A percentile compares a stretch with the other conserved stretches of the same genome.
These are phyloP conservation scores for Malaclemys terrapin DNA, from an alignment of 2,113 vertebrate genomes.

Conservation along the genomic window DNA sequence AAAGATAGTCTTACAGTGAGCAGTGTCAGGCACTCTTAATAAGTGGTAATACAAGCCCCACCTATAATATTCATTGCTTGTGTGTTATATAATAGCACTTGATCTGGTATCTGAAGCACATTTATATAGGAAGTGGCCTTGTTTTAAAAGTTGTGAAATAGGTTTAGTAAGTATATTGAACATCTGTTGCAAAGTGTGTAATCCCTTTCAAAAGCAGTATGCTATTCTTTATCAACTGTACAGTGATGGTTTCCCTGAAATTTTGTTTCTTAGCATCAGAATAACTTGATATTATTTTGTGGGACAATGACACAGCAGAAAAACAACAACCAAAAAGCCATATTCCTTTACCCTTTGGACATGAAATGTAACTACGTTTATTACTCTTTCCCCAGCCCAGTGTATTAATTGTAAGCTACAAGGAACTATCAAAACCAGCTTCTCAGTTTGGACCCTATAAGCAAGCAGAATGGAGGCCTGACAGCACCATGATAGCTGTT, in stretches of 20 bases:
- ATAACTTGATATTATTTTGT: background rate
- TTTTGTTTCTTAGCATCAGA: background rate
- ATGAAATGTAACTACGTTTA: background rate
- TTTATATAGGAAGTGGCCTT: background rate
- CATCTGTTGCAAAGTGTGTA: background rate
- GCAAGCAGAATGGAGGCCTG: constrained; percentile 93
- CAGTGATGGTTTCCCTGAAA: background rate
- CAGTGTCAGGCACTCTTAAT: background rate
- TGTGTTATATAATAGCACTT: background rate
- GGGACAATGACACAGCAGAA: background rate
- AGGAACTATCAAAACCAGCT: constrained; percentile 91
- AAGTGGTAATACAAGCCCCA: background rate
- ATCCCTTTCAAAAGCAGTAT: background rate
- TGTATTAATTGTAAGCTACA: constrained; percentile 96
- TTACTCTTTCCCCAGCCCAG: constrained; percentile 87
- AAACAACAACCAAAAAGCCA: constrained; percentile 15
- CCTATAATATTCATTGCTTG: background rate
- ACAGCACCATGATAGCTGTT: constrained; percentile 96
- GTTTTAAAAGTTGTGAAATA: background rate
- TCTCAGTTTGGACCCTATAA: constrained; percentile 93
- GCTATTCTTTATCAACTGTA: background rate
- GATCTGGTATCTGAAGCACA: background rate
- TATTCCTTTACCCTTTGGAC: background rate
- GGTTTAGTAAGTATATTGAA: background rate
- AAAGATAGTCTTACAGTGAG: background rate